Evolutionary conservation across 2,113 vertebrate genomes (phyloP).

Genomic region (Eira barbara): DNA sequence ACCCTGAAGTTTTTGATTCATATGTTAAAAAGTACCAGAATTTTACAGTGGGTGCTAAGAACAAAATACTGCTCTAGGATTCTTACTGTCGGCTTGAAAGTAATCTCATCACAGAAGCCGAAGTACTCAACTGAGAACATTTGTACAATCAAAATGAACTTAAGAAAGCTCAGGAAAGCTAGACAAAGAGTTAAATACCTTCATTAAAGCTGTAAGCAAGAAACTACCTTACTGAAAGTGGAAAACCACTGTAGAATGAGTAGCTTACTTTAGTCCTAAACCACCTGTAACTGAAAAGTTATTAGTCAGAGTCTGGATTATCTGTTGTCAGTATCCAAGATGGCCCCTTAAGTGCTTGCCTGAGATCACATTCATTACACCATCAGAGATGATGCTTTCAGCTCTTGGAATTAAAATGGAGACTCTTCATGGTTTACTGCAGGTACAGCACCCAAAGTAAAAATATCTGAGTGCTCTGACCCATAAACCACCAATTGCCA

Average conservation of each 20-base stretch:
- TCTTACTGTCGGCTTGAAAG: neutral
- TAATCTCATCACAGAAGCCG: neutral
- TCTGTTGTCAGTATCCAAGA: neutral
- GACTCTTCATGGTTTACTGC: neutral
- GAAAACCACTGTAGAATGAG: neutral
- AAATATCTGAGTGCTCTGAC: neutral
- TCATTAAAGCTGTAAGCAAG: neutral
- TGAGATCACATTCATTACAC: neutral
- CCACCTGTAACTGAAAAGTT: neutral
- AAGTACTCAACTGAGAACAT: neutral
- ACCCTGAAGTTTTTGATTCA: neutral
- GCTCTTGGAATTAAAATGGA: neutral
- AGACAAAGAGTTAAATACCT: neutral
- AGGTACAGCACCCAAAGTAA: neutral
- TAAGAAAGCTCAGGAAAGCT: neutral
- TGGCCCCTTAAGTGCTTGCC: neutral
- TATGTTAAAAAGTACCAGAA: neutral
- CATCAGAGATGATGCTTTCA: neutral
- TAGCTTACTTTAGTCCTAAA: neutral
- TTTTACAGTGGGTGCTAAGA: neutral
- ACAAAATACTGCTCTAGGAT: neutral
- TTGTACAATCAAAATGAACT: slow-evolving; percentile 8
- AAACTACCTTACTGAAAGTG: neutral
- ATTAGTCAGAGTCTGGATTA: neutral
- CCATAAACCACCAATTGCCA: neutral